phyloP scores from a whole-genome alignment of 2,888 invertebrate genomes.

The Camptogramma bilineatum region DNA sequence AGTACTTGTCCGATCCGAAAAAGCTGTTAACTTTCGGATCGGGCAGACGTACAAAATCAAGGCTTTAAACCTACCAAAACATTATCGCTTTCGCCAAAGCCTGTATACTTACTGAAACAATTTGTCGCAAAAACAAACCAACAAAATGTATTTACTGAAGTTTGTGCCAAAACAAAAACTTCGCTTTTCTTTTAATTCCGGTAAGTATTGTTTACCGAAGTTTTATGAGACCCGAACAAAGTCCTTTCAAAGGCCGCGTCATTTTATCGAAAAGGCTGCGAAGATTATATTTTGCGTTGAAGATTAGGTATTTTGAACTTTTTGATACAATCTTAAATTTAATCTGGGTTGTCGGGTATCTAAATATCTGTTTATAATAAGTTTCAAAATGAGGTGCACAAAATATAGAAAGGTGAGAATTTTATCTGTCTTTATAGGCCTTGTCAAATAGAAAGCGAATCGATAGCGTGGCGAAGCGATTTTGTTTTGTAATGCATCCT shows the following conservation, averaged over 20 bases:
- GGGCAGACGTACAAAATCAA: neutral
- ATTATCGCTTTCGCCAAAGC: conserved; percentile 6
- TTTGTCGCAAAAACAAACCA: conserved; percentile 48
- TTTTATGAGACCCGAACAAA: conserved; percentile 48
- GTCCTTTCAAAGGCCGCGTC: conserved; percentile 52
- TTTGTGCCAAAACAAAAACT: conserved; percentile 51
- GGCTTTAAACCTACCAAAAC: neutral
- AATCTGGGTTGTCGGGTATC: conserved; percentile 1
- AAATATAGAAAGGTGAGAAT: too few species aligned
- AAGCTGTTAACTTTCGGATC: neutral
- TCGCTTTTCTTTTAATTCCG: conserved; percentile 57
- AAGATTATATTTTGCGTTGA: conserved; percentile 20
- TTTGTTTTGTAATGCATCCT: too few species aligned
- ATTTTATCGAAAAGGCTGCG: conserved; percentile 45
- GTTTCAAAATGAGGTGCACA: neutral
- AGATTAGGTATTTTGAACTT: conserved; percentile 14
- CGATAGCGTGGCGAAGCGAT: too few species aligned
- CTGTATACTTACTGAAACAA: conserved; percentile 43
- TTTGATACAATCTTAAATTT: conserved; percentile 18
- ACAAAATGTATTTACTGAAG: conserved; percentile 45
- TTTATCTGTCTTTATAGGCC: too few species aligned
- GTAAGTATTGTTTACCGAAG: conserved; percentile 56
- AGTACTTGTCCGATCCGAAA: too few species aligned
- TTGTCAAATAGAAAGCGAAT: too few species aligned
- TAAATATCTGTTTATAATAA: neutral